A percentile compares a stretch with the other conserved stretches of the same genome.
Conservation (phyloP, 2,113 vertebrate genomes). For the Scomber japonicus region DNA sequence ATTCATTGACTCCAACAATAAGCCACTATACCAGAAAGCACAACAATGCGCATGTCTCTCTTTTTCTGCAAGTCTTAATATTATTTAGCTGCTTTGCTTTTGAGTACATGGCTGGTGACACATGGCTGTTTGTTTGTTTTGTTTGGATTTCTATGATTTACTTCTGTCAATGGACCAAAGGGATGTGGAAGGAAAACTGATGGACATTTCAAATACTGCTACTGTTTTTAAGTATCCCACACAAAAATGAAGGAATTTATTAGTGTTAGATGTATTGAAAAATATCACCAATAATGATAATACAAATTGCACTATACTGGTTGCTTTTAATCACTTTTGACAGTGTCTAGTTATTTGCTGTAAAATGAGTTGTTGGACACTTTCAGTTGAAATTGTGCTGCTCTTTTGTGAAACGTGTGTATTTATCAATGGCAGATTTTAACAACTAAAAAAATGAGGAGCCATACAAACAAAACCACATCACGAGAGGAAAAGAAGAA, state of each 20-base stretch:
- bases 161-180: conserved; percentile 50
- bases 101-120: conserved; percentile 28
- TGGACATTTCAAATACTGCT: not conserved
- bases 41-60: not conserved
- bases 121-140: conserved; percentile 1
- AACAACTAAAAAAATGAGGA: too few relatives aligned
- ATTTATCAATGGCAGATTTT: too few relatives aligned
- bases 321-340: too few relatives aligned
- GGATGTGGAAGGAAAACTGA: not conserved
- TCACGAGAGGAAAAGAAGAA: too few relatives aligned
- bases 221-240: not conserved
- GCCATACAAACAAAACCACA: too few relatives aligned
- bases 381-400: too few relatives aligned
- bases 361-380: too few relatives aligned
- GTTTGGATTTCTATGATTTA: conserved; percentile 27
- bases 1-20: not conserved
- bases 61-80: conserved; percentile 16
- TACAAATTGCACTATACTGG: not conserved
- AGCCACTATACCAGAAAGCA: not conserved
- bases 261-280: too few relatives aligned
- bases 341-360: not conserved
- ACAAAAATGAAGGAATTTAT: not conserved
- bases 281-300: not conserved
- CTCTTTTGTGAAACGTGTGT: too few relatives aligned
- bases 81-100: conserved; percentile 55